phyloP scores from a whole-genome alignment of 1,140 invertebrate genomes.

The Sesamia nonagrioides region DNA sequence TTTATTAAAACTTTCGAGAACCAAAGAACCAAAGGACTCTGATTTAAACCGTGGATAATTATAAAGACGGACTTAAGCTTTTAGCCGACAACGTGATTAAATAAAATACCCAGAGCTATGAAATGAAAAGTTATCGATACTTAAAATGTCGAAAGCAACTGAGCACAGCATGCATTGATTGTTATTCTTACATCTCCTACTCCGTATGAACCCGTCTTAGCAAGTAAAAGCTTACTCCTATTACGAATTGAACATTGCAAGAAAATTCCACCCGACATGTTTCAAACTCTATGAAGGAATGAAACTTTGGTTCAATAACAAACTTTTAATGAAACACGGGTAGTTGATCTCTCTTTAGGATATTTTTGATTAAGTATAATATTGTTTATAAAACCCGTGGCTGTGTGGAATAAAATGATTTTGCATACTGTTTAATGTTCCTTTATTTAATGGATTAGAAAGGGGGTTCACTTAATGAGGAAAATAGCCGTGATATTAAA shows the following conservation, averaged over 20 bases:
- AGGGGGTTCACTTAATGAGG: background rate
- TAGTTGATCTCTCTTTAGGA: slow-evolving; percentile 59
- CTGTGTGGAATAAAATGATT: background rate
- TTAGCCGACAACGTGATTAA: background rate
- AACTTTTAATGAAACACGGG: slow-evolving; percentile 83
- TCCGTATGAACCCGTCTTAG: slow-evolving; percentile 6
- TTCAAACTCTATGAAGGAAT: slow-evolving; percentile 65
- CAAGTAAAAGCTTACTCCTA: slow-evolving; percentile 45
- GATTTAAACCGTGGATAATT: too few species aligned
- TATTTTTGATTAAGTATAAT: slow-evolving; percentile 46
- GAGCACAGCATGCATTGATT: background rate
- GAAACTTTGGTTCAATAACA: slow-evolving; percentile 71
- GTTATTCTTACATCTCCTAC: slow-evolving; percentile 11
- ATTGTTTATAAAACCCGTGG: slow-evolving; percentile 22
- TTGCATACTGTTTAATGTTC: background rate
- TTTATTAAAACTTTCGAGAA: too few species aligned
- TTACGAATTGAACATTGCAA: slow-evolving; percentile 62
- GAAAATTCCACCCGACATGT: slow-evolving; percentile 67
- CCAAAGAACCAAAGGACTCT: too few species aligned
- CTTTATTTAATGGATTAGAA: background rate
- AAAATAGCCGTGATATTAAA: background rate
- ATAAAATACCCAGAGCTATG: background rate
- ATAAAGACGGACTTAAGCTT: too few species aligned
- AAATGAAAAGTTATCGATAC: slow-evolving; percentile 22
- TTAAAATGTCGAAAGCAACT: background rate